phyloP scores from a whole-genome alignment of 1,140 invertebrate species.

The Nasonia longicornis region DNA sequence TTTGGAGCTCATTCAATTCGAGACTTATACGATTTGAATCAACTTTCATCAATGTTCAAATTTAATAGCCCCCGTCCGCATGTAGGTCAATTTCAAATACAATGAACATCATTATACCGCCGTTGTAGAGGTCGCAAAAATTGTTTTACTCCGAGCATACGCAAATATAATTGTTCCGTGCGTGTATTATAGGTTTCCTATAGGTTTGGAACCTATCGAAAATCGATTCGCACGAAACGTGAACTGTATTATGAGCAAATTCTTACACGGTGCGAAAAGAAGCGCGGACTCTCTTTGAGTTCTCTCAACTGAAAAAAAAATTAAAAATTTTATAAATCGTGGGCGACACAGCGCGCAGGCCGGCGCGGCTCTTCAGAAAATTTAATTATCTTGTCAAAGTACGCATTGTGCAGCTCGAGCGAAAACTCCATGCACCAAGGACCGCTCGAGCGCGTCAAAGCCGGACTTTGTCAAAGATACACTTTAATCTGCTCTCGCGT shows the following conservation, averaged over 20 bases:
- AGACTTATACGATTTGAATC: neutral
- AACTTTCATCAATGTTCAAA: neutral
- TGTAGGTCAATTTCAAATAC: neutral
- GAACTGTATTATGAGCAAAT: neutral
- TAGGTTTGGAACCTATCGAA: neutral
- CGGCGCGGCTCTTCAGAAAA: neutral
- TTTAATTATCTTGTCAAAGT: neutral
- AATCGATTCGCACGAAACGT: neutral
- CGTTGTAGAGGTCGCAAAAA: neutral
- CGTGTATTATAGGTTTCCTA: too few relatives aligned
- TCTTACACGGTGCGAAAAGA: neutral
- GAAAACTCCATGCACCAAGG: neutral
- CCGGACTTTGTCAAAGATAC: neutral
- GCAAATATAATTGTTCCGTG: too few relatives aligned
- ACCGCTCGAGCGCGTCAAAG: neutral
- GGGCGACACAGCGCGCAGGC: neutral
- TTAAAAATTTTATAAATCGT: neutral
- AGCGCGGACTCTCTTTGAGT: too few relatives aligned
- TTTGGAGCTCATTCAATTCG: neutral
- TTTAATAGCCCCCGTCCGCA: neutral
- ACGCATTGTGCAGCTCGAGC: neutral
- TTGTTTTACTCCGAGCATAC: neutral
- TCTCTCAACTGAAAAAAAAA: neutral
- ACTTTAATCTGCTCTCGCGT: slow-evolving; percentile 12
- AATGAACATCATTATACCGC: neutral